Base-by-base conservation (phyloP, 2,888 invertebrate genomes). In the Pediacus dermestoides region DNA sequence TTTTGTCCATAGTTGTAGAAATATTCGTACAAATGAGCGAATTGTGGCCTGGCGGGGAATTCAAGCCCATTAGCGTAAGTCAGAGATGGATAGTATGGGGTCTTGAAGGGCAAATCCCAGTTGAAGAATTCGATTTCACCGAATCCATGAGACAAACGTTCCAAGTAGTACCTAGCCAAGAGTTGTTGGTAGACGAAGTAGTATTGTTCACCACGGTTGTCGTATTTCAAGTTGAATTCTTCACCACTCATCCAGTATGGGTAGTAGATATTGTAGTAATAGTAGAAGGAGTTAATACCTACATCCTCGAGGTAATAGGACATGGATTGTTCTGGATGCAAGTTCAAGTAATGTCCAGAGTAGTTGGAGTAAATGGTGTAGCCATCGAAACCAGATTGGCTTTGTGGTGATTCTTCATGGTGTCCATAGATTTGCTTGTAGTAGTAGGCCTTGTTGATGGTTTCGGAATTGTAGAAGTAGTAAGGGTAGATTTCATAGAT, bases 221-320 rank as follows among this genome's bases (percentile, higher is more conserved):
- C 76, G 50, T 76, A 74, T 18, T 67, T 56, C 23, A 43, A 60
- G 4, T 68, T 67, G 37, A 65, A 68, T 33, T 43, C 51, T 31
- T 63, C 44, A 9, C 76, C 75, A 44, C 75, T 72, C 57, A 83
- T 71, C 78, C 81, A 83, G 59, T 70, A 74, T 3, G 86, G 82
- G 56, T 77, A 80, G 37, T 77, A 71, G 51, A 82, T 62, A 49
- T 78, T 74, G 47, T 68, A 62, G 60, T 79, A 75, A 64, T 80
- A 80, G 68, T 82, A 81, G 58, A 73, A 76, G 16, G 76, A 57
- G 63, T 82, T 86, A 33, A 84, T 68, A 37, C 75, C 80, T 35
- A 81, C 69, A 62, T 88, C 88, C 57, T 87, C 82, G 13, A 80
- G 80, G 71, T 79, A 85, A 66, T 88, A 88, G 13, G 73, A 68